Conservation (phyloP, 2,888 invertebrate genomes). For the Kryphioiulus occultus region DNA sequence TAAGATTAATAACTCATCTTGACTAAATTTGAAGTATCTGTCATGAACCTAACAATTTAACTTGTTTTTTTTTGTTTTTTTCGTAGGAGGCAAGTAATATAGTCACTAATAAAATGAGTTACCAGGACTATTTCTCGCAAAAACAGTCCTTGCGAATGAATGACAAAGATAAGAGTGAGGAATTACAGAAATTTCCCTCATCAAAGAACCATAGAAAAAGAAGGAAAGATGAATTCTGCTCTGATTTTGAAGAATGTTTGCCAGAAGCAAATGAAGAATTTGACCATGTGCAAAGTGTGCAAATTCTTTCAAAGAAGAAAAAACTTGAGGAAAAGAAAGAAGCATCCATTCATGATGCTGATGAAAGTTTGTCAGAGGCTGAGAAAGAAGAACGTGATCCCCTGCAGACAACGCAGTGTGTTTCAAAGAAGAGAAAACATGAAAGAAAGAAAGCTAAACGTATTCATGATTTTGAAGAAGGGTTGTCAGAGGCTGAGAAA, state of each 20-base stretch:
- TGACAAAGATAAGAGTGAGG: background rate
- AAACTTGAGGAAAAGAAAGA: background rate
- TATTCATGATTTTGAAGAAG: background rate
- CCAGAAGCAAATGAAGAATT: background rate
- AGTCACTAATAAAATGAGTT: background rate
- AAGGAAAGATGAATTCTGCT: no score
- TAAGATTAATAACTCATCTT: no score
- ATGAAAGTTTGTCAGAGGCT: background rate
- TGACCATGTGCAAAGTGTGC: no score
- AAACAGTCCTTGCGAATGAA: background rate
- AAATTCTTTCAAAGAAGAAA: background rate
- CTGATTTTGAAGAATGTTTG: background rate
- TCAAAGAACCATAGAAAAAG: background rate
- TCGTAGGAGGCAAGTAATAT: background rate
- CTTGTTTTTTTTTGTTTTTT: background rate
- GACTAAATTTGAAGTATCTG: background rate
- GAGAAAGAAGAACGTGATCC: background rate
- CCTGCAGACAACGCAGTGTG: background rate
- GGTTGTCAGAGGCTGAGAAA: background rate
- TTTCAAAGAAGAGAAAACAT: background rate
- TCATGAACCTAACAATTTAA: background rate
- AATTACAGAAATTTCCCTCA: background rate
- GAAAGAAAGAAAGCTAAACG: conserved; percentile 8
- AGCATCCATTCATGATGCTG: background rate
- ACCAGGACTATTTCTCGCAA: background rate